Evolutionary conservation across 2,888 invertebrate genomes (phyloP).

Genomic region (Drosophila helvetica): DNA sequence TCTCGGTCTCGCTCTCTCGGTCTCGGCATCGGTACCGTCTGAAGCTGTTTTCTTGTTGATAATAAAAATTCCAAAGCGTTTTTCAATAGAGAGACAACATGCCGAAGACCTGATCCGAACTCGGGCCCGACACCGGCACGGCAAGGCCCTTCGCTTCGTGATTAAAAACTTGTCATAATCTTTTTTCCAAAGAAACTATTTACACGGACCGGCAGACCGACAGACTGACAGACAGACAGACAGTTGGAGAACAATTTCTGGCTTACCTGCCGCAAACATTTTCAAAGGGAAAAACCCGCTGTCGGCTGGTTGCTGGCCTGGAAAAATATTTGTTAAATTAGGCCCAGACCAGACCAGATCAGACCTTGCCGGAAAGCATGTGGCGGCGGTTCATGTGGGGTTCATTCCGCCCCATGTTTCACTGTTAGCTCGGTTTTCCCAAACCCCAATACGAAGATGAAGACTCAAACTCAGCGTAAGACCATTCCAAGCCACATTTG

Average conservation of each 20-base stretch:
- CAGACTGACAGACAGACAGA: constrained; percentile 22
- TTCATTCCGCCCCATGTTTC: constrained; percentile 53
- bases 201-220: constrained; percentile 52
- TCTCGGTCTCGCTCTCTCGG: not conserved
- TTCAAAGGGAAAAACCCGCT: constrained; percentile 57
- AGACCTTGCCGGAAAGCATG: constrained; percentile 18
- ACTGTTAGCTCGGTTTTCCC: constrained; percentile 45
- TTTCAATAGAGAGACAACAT: constrained; percentile 58
- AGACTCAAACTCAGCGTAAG: not conserved
- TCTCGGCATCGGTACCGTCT: constrained; percentile 1
- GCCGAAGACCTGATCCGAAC: not conserved
- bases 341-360: constrained; percentile 38
- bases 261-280: constrained; percentile 55
- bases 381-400: constrained; percentile 5
- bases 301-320: constrained; percentile 40
- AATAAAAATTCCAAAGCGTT: constrained; percentile 77
- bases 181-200: constrained; percentile 73
- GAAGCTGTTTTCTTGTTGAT: constrained; percentile 43
- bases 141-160: constrained; percentile 44
- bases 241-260: constrained; percentile 29
- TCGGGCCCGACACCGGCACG: not conserved
- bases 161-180: constrained; percentile 78
- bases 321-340: constrained; percentile 61
- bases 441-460: not conserved
- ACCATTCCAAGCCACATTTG: constrained; percentile 38